Evolutionary conservation across 2,888 invertebrate species (phyloP).

Genomic region (Tyria jacobaeae): DNA sequence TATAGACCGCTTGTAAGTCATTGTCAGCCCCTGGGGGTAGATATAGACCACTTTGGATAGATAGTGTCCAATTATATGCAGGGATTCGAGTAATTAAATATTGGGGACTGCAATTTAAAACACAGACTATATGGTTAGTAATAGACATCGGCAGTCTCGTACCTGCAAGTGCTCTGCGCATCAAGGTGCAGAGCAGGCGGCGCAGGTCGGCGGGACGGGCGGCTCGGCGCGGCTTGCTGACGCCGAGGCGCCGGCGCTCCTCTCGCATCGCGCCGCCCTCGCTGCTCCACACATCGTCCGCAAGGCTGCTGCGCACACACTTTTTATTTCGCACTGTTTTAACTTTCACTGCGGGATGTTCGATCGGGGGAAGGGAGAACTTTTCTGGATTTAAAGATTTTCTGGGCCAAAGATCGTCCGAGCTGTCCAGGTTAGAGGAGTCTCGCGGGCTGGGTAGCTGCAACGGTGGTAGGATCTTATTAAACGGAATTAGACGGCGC

Average conservation of each 20-base stretch:
- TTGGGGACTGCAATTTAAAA: neutral
- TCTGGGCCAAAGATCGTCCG: conserved; percentile 67
- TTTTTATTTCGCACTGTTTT: conserved; percentile 39
- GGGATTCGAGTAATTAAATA: no score
- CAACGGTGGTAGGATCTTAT: conserved; percentile 71
- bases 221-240: conserved; percentile 53
- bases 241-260: conserved; percentile 48
- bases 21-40: no score
- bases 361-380: conserved; percentile 64
- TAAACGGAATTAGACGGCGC: conserved; percentile 62
- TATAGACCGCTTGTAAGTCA: no score
- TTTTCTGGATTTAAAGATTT: conserved; percentile 59
- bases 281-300: conserved; percentile 22
- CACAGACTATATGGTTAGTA: neutral
- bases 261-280: conserved; percentile 22
- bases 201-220: conserved; percentile 64
- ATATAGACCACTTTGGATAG: no score
- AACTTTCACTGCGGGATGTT: conserved; percentile 49
- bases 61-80: no score
- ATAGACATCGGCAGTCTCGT: neutral
- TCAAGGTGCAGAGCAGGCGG: conserved; percentile 65
- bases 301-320: conserved; percentile 34
- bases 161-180: conserved; percentile 71
- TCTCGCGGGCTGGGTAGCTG: conserved; percentile 63
- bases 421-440: conserved; percentile 48